phyloP scores from a whole-genome alignment of 2,113 vertebrate species.

The Chrysemys picta region DNA sequence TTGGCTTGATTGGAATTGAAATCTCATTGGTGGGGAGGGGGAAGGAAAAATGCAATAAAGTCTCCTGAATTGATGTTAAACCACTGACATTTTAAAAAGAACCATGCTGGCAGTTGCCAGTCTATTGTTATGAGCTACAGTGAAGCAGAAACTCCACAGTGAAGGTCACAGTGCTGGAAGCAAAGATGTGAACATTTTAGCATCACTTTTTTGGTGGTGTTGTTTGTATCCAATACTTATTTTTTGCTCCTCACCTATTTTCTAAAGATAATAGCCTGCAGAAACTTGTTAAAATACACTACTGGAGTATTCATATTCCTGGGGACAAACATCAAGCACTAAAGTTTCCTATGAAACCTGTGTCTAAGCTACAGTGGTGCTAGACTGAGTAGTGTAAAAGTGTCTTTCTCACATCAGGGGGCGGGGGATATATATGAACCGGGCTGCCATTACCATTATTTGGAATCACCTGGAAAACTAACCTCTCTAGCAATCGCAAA shows the following conservation, averaged over 20 bases:
- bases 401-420: not conserved
- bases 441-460: not conserved
- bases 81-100: conserved; percentile 80
- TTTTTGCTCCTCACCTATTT: not conserved
- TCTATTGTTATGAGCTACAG: conserved; percentile 46
- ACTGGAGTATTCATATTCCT: not conserved
- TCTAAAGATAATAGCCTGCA: not conserved
- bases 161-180: conserved; percentile 72
- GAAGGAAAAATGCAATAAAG: conserved; percentile 67
- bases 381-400: not conserved
- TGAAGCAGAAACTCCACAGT: conserved; percentile 50
- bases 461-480: not conserved
- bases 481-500: not conserved
- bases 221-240: not conserved
- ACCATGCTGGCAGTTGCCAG: conserved; percentile 59
- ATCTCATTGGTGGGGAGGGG: conserved; percentile 1
- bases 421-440: too few species aligned
- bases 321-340: not conserved
- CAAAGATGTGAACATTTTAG: conserved; percentile 23
- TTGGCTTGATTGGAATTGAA: conserved; percentile 61
- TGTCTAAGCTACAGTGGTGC: accelerated
- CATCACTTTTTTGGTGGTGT: not conserved
- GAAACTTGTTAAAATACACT: too few species aligned
- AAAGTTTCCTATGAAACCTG: not conserved
- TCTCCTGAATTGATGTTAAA: conserved; percentile 73